Base-by-base conservation (phyloP, 1,140 invertebrate species). In the Ectropis grisescens region DNA sequence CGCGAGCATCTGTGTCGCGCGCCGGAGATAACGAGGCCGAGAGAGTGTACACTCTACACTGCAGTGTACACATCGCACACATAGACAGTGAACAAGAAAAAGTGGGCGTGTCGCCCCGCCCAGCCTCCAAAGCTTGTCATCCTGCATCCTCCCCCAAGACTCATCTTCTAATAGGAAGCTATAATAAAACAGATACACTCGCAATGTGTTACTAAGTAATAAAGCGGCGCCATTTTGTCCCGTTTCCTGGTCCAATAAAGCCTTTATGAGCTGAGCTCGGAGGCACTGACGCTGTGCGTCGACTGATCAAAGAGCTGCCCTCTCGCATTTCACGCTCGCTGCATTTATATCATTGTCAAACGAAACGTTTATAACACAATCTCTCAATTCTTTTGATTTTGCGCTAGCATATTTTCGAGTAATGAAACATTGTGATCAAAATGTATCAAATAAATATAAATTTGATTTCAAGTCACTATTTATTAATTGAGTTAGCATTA, bases 141-240 rank as follows among this genome's bases (percentile, higher is more conserved):
- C 47, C 52, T 53, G 55, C 67, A 64, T 50, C 62, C 68, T 65
- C 61, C 65, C 58, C 61, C 54, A 48, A 54, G 55, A 58, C 46
- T 78, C 72, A 78, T 78, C 72, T 68, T 55, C 51, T 74, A 72
- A 72, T 68, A 71, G 64, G 47, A 58, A 65, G 65, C 54, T 75
- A 72, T 70, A 69, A 65, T 70, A 76, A 76, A 74, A 74, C 56
- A 72, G 67, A 75, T 67, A 71, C 57, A 54, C 48, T 65, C 55
- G 55, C 57, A 67, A 70, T 62, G 70, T 76, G 71, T 76, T 80
- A 80, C 71, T 80, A 76, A 80, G 75, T 76, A 76, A 80, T 80
- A 75, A 72, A 76, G 65, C 62, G 57, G 46, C 71, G 75, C 75
- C 75, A 80, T 80, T 72, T 80, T 80, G 71, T 69, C 62, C 66